Evolutionary conservation across 2,888 invertebrate species (phyloP), one percentile per base, ranked within the genome.

Genomic region (Andricus curvator): DNA sequence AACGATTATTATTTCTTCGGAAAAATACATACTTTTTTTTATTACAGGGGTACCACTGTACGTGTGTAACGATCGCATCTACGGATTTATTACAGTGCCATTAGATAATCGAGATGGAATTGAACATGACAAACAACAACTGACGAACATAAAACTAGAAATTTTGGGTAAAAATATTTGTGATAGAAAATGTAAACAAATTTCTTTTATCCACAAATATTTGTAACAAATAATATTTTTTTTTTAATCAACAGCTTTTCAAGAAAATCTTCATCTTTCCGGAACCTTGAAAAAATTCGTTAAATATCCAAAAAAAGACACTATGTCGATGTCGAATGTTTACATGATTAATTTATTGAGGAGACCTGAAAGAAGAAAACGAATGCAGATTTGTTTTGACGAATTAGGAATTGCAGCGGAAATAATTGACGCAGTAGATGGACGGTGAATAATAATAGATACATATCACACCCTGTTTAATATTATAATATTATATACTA

Each of bases 341-440:
- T 99, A 96, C 90, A 95, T 99, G 95, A 99, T 99, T 22, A 99
- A 99, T 93, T 93, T 99, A 83, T 94, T 95, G 84, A 94, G 99
- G 80, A 94, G 99, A 79, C 95, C 95, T 0, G 97, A 98, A 88
- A 94, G 99, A 81, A 93, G 96, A 64, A 88, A 92, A 9, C 94
- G 97, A 86, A 99, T 99, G 99, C 92, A 95, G 79, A 90, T 94
- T 60, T 95, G 96, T 82, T 97, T 99, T 86, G 94, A 96, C 67
- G 96, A 97, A 87, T 93, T 99, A 0, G 98, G 98, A 0, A 93
- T 99, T 87, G 94, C 96, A n/a, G 96, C 95, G 0, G 95, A 95
- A 78, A 91, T 95, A 79, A 93, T 97, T n/a, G 94, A 96, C 82
- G 99, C 98, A 4, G 95, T 98, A 8, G 99, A 99, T 94, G 99